Evolutionary conservation across 2,113 vertebrate genomes (phyloP), one percentile per base, ranked within the genome.

Genomic region (Tautogolabrus adspersus): DNA sequence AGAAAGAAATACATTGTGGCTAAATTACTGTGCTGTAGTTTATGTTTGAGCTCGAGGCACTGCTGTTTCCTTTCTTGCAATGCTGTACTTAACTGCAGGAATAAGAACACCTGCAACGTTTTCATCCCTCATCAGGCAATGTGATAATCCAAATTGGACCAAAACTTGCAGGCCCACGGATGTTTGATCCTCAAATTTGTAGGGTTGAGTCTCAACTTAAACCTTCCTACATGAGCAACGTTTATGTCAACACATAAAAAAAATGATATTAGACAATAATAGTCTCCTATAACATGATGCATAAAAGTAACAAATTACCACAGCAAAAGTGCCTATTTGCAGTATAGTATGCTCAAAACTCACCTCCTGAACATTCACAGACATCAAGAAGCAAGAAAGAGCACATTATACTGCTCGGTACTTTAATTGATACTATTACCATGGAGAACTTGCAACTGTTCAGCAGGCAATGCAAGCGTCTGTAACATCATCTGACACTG

Each of bases 1-100:
- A 89, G 73, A 80, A 76, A 86, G 71, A 86, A 88, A 87, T 80
- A 82, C 75, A 84, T 75, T 76, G 75, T 77, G 80, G 85, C 77
- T 87, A 88, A 90, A 89, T 90, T 84, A 88, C 84, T 80, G 74
- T 22, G 1, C 63, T 74, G 60, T 86, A 81, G 84, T 91, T 91
- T 89, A 88, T 83, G 82, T 87, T 84, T 77, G 69, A 59, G 83
- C 88, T 83, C 6, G 0, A 61, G 77, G 87, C 87, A 52, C 47
- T 56, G 80, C 74, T 78, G 76, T n/a, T 82, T 46, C 68, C 18
- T 75, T 72, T 63, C 16, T 59, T 47, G 15, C 6, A 75, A 84
- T 59, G 62, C 74, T 75, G 85, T 68, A 61, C 74, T 85, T 46
- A 47, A 59, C 66, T 85, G 75, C 64, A 79, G 44, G 60, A 66